Evolutionary conservation across 2,888 invertebrate species (phyloP), one percentile per base, ranked within the genome.

Genomic region (Didymodactylos carnosus): DNA sequence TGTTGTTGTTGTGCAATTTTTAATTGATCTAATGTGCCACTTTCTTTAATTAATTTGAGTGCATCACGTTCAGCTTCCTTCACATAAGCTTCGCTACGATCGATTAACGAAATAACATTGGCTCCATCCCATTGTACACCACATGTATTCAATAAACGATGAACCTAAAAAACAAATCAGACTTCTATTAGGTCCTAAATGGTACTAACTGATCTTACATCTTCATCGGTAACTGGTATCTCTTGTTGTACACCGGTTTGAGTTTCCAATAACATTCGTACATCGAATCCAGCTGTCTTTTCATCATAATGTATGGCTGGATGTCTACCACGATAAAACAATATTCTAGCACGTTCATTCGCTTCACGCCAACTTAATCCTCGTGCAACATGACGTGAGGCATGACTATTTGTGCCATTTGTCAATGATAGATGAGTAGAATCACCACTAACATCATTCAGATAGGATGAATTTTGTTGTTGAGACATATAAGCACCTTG

Each of bases 51-150:
- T 39, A 75, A 25, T 62, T 75, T 71, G 39, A 75, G 72, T 39
- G 75, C 75, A 46, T 72, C 75, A 39, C 72, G 72, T 69, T 75
- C 72, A 49, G 72, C 75, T 51, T 35, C 40, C 7, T n/a, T 41
- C 23, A 75, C 69, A 40, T 72, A 46, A 72, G 72, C 69, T 19
- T 75, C 75, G 43, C 75, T 75, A 43, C 69, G 51, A 41, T 53
- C 51, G n/a, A 75, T n/a, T 23, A 75, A 35, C 27, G 39, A 41
- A 19, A 74, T 74, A 19, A 70, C 40, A 35, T 49, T 72, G 27
- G 62, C 72, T 40, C 75, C 75, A 23, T 75, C 72, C 75, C 75
- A 75, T 62, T 75, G 71, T 35, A 75, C 27, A 75, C 75, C 75
- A 23, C 70, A 75, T 69, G 75, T 72, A 51, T 75, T 75, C 2